Evolutionary conservation across 2,888 invertebrate genomes (phyloP).

Genomic region (Ethmia dodecea): DNA sequence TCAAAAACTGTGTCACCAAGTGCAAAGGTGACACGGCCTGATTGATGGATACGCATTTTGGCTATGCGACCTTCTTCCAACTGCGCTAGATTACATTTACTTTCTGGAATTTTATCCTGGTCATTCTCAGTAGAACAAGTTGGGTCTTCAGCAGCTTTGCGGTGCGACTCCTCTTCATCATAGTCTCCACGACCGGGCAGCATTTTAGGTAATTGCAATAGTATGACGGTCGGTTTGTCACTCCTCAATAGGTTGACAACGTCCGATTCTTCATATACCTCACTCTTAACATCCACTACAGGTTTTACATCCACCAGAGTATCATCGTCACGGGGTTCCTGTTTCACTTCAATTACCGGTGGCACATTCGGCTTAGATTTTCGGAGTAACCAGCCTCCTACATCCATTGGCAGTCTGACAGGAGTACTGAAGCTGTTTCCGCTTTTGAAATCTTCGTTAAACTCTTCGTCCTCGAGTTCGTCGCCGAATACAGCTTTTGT

Average conservation of each 20-base stretch:
- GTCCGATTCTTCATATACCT: slow-evolving; percentile 47
- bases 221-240: slow-evolving; percentile 53
- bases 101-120: slow-evolving; percentile 25
- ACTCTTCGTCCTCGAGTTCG: slow-evolving; percentile 31
- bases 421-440: slow-evolving; percentile 47
- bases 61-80: slow-evolving; percentile 79
- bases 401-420: slow-evolving; percentile 59
- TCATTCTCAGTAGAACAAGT: neutral
- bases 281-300: slow-evolving; percentile 38
- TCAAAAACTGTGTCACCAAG: slow-evolving; percentile 78
- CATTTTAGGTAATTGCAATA: slow-evolving; percentile 62
- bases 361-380: neutral
- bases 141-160: slow-evolving; percentile 13
- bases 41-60: slow-evolving; percentile 74
- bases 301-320: slow-evolving; percentile 27
- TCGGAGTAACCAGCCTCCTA: slow-evolving; percentile 34
- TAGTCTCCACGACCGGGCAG: slow-evolving; percentile 53
- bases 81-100: slow-evolving; percentile 52
- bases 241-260: slow-evolving; percentile 48
- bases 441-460: slow-evolving; percentile 40
- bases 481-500: slow-evolving; percentile 50
- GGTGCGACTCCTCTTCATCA: slow-evolving; percentile 38
- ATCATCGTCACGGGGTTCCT: slow-evolving; percentile 45
- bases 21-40: slow-evolving; percentile 73
- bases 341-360: slow-evolving; percentile 30